Base-by-base conservation (phyloP, 2,113 vertebrate genomes). In the Fukomys damarensis region DNA sequence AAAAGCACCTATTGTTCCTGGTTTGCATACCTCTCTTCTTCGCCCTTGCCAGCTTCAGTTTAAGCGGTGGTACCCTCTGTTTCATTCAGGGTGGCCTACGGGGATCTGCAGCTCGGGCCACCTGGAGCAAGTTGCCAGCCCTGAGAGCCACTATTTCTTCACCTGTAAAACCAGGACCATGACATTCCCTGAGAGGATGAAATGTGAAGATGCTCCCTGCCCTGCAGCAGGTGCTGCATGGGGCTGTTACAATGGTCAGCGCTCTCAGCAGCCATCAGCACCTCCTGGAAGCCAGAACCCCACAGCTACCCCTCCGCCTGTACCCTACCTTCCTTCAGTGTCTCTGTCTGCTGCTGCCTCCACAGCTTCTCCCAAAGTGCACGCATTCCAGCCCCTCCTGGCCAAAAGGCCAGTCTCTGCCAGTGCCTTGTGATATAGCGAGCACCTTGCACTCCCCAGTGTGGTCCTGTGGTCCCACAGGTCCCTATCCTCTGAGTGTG, bases 261-360 rank as follows among this genome's bases (percentile, higher is more conserved):
- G 35, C 61, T 16, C 19, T 66, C 1, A 28, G 77, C 0, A 0
- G 54, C 22, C 28, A 1, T 35, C 5, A 30, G n/a, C 0, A 0
- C 59, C 74, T 46, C 80, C 58, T n/a, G 32, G 26, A 58, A 30
- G 24, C 16, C 63, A 54, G 35, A 59, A 9, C 20, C 24, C 24
- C 30, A 24, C 26, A 58, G 63, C 70, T 14, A 0, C 1, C 32
- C 1, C 32, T 11, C 13, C 7, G 28, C 28, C 49, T 80, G 70
- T 49, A 35, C 22, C 20, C 92, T 3, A 3, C 35, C 49, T 68
- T 74, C 58, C 14, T 38, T 19, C 24, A 3, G 26, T 22, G 38
- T 43, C 22, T 74, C 54, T 11, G 13, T 13, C n/a, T 3, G 3
- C 65, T 58, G 74, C 52, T 14, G 22, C 70, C 41, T 74, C 41